Base-by-base conservation (phyloP, 2,888 invertebrate genomes). In the Itoplectis maculator region DNA sequence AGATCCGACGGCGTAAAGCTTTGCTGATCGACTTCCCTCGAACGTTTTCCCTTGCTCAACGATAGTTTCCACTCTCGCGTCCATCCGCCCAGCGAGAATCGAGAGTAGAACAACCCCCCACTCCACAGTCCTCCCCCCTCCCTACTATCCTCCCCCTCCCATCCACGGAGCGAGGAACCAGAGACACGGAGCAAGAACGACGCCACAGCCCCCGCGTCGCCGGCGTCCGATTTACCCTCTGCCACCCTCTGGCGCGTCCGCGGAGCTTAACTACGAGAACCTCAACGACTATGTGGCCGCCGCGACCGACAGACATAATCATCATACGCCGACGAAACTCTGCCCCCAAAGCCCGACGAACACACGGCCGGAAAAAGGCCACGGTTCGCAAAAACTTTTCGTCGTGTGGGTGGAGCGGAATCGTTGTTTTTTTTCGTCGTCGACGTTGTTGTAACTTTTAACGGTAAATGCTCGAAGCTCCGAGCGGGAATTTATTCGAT, bases 191-290 rank as follows among this genome's bases (percentile, higher is more conserved):
- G 49, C 49, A 59, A 29, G 29, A 77, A 73, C 77, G 81, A 81
- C 81, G 81, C 81, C 77, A 73, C 81, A 70, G 82, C 70, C 82
- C 79, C 59, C 65, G 74, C 70, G 82, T 79, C 82, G 82, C 78
- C 82, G 69, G 42, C 56, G 65, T 74, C 65, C 56, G 74, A 65
- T 74, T 76, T 29, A 42, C 49, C 76, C 72, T 9, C 40, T 51
- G 29, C 63, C 54, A 45, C 49, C 66, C 23, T 59, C 61, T 23
- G 15, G n/a, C 59, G 54, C 74, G 29, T 35, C 49, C 54, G 20
- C 23, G 13, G 65, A 65, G 65, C 15, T 23, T 18, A 65, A 65
- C 65, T 42, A 20, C 65, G 61, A 61, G 40, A 61, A 61, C 9
- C 61, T 37, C 61, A 15, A 61, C 9, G 42, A 45, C 65, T 65